Conservation (phyloP, 2,797 vertebrate species). For the Rallus crepitans region DNA sequence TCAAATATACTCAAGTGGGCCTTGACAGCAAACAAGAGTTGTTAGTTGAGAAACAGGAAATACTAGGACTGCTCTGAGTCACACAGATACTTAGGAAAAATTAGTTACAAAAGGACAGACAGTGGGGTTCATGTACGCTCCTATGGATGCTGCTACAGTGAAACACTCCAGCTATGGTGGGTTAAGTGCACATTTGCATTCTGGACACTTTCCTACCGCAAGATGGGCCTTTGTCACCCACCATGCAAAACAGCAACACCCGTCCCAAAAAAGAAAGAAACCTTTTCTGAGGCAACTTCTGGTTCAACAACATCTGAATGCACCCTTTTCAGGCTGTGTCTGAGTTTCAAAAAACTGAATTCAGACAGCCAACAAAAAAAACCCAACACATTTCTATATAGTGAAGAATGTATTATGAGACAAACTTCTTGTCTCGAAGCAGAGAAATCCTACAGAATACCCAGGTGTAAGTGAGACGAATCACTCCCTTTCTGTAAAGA, state of each 20-base stretch:
- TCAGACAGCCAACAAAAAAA: neutral
- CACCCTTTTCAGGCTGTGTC: neutral
- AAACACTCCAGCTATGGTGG: neutral
- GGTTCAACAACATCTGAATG: neutral
- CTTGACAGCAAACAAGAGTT: neutral
- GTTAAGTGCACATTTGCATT: neutral
- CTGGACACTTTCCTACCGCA: neutral
- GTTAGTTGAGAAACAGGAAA: neutral
- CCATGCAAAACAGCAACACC: neutral
- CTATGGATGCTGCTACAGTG: fast-evolving
- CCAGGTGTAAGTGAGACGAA: neutral
- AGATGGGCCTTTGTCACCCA: neutral
- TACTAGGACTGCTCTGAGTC: neutral
- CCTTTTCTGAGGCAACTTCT: neutral
- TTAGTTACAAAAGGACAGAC: neutral
- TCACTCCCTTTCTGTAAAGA: neutral
- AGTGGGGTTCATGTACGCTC: neutral
- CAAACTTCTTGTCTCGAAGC: neutral
- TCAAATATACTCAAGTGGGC: neutral
- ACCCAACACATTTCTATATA: neutral
- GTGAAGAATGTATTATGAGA: neutral
- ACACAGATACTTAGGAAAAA: neutral
- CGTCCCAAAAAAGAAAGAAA: neutral
- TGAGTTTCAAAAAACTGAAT: neutral
- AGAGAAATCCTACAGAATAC: neutral